phyloP scores from a whole-genome alignment of 2,113 vertebrate genomes.

The Pelusios castaneus region DNA sequence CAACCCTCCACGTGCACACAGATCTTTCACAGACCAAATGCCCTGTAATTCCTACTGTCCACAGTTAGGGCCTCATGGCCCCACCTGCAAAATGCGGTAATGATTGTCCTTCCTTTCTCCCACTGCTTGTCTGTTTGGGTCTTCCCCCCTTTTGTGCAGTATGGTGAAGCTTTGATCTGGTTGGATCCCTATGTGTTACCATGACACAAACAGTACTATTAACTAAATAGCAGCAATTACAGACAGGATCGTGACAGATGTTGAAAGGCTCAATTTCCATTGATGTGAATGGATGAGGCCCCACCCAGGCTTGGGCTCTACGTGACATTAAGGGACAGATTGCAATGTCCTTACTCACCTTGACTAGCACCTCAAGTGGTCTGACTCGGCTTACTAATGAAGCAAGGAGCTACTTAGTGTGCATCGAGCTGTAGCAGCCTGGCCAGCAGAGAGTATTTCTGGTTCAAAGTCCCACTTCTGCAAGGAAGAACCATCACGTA shows the following conservation, averaged over 20 bases:
- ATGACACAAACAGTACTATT: neutral
- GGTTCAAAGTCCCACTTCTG: neutral
- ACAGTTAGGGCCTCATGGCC: neutral
- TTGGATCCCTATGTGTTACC: neutral
- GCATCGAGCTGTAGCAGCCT: neutral
- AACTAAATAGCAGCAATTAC: accelerated
- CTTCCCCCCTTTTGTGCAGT: accelerated
- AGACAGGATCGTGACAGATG: neutral
- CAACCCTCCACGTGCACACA: neutral
- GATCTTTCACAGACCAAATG: neutral
- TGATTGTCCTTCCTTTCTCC: neutral
- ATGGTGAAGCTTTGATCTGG: neutral
- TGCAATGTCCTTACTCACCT: neutral
- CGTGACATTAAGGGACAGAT: neutral
- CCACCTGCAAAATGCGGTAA: accelerated
- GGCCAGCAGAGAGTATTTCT: neutral
- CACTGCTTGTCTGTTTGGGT: neutral
- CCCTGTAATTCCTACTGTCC: neutral
- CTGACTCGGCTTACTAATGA: neutral
- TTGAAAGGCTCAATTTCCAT: accelerated
- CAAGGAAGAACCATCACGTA: neutral
- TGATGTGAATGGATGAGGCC: neutral
- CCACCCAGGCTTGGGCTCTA: neutral
- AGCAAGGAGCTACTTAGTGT: too few species aligned
- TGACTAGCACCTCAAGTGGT: accelerated